Conservation (phyloP, 1,140 invertebrate genomes). For the Pseudomyrmex dendroicus region DNA sequence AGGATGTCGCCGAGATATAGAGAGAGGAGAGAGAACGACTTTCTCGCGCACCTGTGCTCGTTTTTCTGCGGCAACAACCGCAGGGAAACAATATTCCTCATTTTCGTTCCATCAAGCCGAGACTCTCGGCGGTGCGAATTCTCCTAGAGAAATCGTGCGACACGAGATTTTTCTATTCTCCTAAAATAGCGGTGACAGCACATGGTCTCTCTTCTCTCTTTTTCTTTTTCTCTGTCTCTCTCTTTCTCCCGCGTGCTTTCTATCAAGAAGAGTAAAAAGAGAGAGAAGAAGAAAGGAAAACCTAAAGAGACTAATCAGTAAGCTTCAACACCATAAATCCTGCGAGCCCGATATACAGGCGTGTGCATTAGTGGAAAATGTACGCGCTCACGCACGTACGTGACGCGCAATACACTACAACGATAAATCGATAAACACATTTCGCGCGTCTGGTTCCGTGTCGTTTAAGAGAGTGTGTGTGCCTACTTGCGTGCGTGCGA, state of each 20-base stretch:
- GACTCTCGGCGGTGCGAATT: not conserved
- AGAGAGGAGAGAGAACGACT: slow-evolving; percentile 2
- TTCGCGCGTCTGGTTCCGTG: slow-evolving; percentile 41
- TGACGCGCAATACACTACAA: slow-evolving; percentile 61
- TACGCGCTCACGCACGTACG: slow-evolving; percentile 52
- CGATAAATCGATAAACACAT: slow-evolving; percentile 70
- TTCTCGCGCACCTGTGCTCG: slow-evolving; percentile 22
- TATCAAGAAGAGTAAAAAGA: not conserved
- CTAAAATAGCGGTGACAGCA: slow-evolving; percentile 2
- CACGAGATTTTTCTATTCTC: slow-evolving; percentile 24
- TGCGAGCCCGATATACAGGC: slow-evolving; percentile 38
- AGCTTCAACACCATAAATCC: slow-evolving; percentile 34
- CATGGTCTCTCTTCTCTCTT: not conserved
- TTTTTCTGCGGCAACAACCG: slow-evolving; percentile 13
- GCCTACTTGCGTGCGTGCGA: slow-evolving; percentile 54
- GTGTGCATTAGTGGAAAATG: slow-evolving; percentile 51
- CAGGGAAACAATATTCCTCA: slow-evolving; percentile 15
- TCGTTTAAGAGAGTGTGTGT: slow-evolving; percentile 50
- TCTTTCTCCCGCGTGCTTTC: not conserved
- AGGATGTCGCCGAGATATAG: not conserved
- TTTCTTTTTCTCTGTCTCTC: slow-evolving; percentile 8
- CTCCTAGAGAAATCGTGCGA: not conserved
- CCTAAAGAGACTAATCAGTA: not conserved
- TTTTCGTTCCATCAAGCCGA: slow-evolving; percentile 22
- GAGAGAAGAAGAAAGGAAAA: not conserved